phyloP scores from a whole-genome alignment of 2,888 invertebrate genomes.

The Sarcophaga subvicina region DNA sequence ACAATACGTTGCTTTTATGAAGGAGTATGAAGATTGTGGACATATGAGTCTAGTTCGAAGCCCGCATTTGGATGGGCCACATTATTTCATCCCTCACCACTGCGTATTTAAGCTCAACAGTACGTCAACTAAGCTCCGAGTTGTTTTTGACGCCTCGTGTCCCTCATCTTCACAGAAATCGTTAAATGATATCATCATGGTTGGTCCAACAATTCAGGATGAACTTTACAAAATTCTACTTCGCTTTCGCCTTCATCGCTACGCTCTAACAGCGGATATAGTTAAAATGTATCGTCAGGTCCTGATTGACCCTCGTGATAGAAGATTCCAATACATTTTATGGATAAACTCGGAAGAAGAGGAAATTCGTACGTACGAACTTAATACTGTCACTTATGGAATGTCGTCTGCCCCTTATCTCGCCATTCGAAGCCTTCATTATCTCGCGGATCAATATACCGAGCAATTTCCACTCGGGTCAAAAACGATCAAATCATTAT shows the following conservation, averaged over 20 bases:
- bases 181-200: conserved; percentile 61
- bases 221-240: conserved; percentile 48
- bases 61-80: no score
- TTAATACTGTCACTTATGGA: neutral
- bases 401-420: conserved; percentile 35
- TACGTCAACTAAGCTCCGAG: no score
- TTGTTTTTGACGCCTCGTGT: no score
- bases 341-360: conserved; percentile 52
- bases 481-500: conserved; percentile 40
- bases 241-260: conserved; percentile 55
- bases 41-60: conserved; percentile 74
- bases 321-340: conserved; percentile 54
- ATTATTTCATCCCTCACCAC: conserved; percentile 41
- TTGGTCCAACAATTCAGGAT: conserved; percentile 63
- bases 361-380: conserved; percentile 13
- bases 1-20: conserved; percentile 64
- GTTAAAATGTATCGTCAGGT: conserved; percentile 60
- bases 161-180: conserved; percentile 36
- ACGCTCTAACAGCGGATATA: conserved; percentile 62
- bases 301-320: conserved; percentile 15
- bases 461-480: conserved; percentile 30
- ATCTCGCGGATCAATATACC: conserved; percentile 42
- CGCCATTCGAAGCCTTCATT: conserved; percentile 38
- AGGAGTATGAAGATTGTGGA: conserved; percentile 78
- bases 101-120: neutral